Evolutionary conservation across 2,888 invertebrate genomes (phyloP).

Genomic region (Latrodectus hesperus): DNA sequence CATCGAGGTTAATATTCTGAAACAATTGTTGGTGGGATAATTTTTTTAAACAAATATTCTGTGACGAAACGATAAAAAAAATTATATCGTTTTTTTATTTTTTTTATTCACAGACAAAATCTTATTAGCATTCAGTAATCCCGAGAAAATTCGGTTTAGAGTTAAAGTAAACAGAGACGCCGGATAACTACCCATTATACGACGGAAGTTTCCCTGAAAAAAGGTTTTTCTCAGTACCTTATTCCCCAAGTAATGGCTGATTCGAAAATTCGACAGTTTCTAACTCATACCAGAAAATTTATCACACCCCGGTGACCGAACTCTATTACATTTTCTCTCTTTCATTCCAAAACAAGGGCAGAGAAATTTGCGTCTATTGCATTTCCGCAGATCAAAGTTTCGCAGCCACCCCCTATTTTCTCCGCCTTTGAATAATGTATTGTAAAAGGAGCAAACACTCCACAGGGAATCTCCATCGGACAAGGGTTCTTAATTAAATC

Average conservation of each 20-base stretch:
- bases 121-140: too few relatives aligned
- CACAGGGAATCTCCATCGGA: conserved; percentile 11
- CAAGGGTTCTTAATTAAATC: conserved; percentile 63
- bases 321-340: conserved; percentile 24
- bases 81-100: too few relatives aligned
- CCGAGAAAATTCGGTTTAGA: too few relatives aligned
- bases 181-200: too few relatives aligned
- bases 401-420: conserved; percentile 9
- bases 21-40: too few relatives aligned
- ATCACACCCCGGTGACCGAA: conserved; percentile 13
- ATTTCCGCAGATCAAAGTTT: conserved; percentile 18
- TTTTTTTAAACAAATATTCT: too few relatives aligned
- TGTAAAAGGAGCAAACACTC: conserved; percentile 19
- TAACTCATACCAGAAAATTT: conserved; percentile 1
- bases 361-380: conserved; percentile 37
- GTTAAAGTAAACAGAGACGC: too few relatives aligned
- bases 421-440: conserved; percentile 50
- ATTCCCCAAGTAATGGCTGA: not conserved
- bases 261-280: not conserved
- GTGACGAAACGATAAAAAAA: too few relatives aligned
- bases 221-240: not conserved
- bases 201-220: too few relatives aligned
- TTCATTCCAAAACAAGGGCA: conserved; percentile 4
- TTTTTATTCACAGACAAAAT: too few relatives aligned
- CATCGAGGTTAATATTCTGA: too few relatives aligned